Evolutionary conservation across 2,888 invertebrate species (phyloP).

Genomic region (Acrobasis consociella): DNA sequence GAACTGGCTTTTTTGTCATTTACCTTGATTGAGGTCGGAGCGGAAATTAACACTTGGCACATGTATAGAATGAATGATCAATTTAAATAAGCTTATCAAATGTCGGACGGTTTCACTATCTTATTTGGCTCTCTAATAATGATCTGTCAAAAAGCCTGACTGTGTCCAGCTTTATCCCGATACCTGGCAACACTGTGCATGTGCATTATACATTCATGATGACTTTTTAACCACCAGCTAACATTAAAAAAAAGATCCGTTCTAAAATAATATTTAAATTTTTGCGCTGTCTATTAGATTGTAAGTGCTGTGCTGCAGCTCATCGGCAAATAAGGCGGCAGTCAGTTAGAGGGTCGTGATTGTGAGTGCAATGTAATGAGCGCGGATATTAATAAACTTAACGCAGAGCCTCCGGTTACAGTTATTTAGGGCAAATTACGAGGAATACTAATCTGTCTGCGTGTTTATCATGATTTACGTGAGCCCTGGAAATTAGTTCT

Average conservation of each 20-base stretch:
- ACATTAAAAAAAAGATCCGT: neutral
- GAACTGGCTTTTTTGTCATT: too few relatives aligned
- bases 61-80: too few relatives aligned
- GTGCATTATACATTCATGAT: too few relatives aligned
- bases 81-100: too few relatives aligned
- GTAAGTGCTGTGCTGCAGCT: slow-evolving; percentile 36
- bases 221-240: too few relatives aligned
- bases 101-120: too few relatives aligned
- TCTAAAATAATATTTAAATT: neutral
- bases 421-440: slow-evolving; percentile 69
- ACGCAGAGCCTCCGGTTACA: slow-evolving; percentile 59
- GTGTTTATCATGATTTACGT: slow-evolving; percentile 43
- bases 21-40: too few relatives aligned
- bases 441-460: slow-evolving; percentile 43
- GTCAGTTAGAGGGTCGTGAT: slow-evolving; percentile 76
- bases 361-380: slow-evolving; percentile 64
- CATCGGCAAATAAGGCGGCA: slow-evolving; percentile 77
- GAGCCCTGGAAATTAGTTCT: neutral
- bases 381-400: slow-evolving; percentile 66
- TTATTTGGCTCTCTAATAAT: too few relatives aligned
- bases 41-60: too few relatives aligned
- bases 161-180: too few relatives aligned
- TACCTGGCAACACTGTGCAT: too few relatives aligned
- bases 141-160: too few relatives aligned
- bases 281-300: slow-evolving; percentile 46